phyloP scores from a whole-genome alignment of 2,797 vertebrate genomes.

The Aulostomus chinensis region DNA sequence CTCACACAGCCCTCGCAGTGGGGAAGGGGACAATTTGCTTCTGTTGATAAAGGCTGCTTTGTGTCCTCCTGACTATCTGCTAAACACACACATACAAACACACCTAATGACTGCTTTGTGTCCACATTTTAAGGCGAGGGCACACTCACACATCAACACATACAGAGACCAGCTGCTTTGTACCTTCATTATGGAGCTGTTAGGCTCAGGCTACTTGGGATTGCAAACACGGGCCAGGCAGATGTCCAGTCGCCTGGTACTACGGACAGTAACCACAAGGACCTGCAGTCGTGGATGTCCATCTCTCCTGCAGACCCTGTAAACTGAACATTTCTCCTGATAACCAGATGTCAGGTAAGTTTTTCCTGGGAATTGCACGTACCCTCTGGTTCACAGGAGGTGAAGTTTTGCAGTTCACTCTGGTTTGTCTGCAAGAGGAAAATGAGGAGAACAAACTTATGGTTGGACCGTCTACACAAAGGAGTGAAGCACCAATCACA shows the following conservation, averaged over 20 bases:
- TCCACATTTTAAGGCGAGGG: too few species aligned
- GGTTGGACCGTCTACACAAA: too few species aligned
- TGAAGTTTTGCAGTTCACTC: background rate
- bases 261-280: too few species aligned
- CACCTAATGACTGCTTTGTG: too few species aligned
- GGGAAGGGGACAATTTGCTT: too few species aligned
- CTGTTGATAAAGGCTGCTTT: too few species aligned
- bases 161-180: constrained; percentile 63
- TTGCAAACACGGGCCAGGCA: constrained; percentile 73
- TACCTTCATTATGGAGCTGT: constrained; percentile 69
- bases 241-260: too few species aligned
- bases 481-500: too few species aligned
- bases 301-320: background rate
- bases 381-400: background rate
- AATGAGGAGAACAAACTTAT: background rate
- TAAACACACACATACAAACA: too few species aligned
- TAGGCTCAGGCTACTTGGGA: constrained; percentile 70
- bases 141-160: constrained; percentile 3
- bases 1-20: too few species aligned
- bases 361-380: background rate
- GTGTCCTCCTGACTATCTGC: too few species aligned
- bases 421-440: constrained; percentile 7
- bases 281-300: too few species aligned
- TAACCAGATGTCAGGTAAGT: constrained; percentile 4
- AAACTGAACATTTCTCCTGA: constrained; percentile 10